phyloP scores from a whole-genome alignment of 1,140 invertebrate genomes.

The Drosophila baimaii region DNA sequence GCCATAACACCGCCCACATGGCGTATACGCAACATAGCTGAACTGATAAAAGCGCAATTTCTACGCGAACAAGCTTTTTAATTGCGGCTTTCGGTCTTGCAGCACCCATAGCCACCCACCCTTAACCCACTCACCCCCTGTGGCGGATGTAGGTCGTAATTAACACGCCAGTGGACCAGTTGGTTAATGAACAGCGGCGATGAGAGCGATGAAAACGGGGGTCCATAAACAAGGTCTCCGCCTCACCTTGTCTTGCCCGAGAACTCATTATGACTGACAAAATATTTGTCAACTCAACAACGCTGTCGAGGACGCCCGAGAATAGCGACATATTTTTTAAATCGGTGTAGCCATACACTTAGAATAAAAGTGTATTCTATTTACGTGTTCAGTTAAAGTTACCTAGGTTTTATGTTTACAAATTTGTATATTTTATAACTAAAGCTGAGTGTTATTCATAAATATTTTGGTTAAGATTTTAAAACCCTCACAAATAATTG shows the following conservation, averaged over 20 bases:
- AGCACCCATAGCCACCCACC: neutral
- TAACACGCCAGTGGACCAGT: conserved; percentile 62
- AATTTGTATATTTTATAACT: too few species aligned
- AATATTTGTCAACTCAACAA: conserved; percentile 83
- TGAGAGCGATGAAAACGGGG: conserved; percentile 23
- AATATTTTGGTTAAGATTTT: too few species aligned
- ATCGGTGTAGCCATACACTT: conserved; percentile 19
- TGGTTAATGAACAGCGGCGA: conserved; percentile 57
- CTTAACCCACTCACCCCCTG: conserved; percentile 17
- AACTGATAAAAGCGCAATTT: conserved; percentile 47
- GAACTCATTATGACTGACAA: conserved; percentile 79
- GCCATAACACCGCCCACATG: conserved; percentile 20
- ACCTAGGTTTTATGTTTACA: too few species aligned
- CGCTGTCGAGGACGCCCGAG: conserved; percentile 22
- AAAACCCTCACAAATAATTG: too few species aligned
- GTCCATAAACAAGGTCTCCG: conserved; percentile 48
- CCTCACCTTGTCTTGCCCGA: conserved; percentile 43
- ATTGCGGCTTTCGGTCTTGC: conserved; percentile 42
- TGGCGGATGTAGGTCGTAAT: conserved; percentile 68
- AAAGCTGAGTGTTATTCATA: too few species aligned
- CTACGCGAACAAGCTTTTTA: conserved; percentile 40
- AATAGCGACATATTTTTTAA: conserved; percentile 42
- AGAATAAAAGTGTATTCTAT: neutral
- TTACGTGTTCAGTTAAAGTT: too few species aligned
- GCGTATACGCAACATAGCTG: conserved; percentile 36